A percentile compares a stretch with the other conserved stretches of the same genome.
phyloP scores from a whole-genome alignment of 2,113 vertebrate species.

The Typhlomys cinereus region DNA sequence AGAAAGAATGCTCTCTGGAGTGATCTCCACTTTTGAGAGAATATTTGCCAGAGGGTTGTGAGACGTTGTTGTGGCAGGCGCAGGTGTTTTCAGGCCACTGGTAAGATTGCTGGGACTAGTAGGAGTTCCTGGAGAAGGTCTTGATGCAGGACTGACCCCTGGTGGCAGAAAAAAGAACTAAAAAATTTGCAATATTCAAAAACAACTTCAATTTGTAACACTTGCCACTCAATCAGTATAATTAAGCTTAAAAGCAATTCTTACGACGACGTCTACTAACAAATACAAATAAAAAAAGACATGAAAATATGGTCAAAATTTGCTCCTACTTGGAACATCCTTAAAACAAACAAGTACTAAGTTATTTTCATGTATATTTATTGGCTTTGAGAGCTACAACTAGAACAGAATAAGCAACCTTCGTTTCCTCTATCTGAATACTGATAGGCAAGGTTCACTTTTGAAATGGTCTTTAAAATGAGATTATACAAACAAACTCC shows the following conservation, averaged over 20 bases:
- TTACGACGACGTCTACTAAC: background rate
- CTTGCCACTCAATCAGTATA: background rate
- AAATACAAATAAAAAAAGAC: slow-evolving; percentile 34
- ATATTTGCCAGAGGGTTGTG: slow-evolving; percentile 93
- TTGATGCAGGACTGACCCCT: slow-evolving; percentile 93
- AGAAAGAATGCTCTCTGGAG: slow-evolving; percentile 94
- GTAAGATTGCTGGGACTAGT: slow-evolving; percentile 89
- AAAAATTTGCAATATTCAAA: slow-evolving; percentile 55
- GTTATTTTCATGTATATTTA: background rate
- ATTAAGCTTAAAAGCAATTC: slow-evolving; percentile 1
- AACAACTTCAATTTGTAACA: background rate
- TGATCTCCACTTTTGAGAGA: slow-evolving; percentile 97
- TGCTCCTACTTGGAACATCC: background rate
- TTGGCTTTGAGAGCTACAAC: background rate
- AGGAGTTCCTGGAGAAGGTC: slow-evolving; percentile 92
- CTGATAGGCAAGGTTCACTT: background rate
- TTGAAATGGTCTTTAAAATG: slow-evolving; percentile 40
- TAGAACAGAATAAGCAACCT: background rate
- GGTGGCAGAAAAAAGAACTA: slow-evolving; percentile 74
- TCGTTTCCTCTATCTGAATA: background rate
- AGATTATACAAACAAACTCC: slow-evolving; percentile 17
- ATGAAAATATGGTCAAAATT: slow-evolving; percentile 46
- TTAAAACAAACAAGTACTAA: slow-evolving; percentile 36
- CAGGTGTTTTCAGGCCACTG: slow-evolving; percentile 87
- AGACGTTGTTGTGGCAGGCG: slow-evolving; percentile 81